Evolutionary conservation across 1,140 invertebrate species (phyloP), one percentile per base, ranked within the genome.

Genomic region (Sarcophaga bullata): DNA sequence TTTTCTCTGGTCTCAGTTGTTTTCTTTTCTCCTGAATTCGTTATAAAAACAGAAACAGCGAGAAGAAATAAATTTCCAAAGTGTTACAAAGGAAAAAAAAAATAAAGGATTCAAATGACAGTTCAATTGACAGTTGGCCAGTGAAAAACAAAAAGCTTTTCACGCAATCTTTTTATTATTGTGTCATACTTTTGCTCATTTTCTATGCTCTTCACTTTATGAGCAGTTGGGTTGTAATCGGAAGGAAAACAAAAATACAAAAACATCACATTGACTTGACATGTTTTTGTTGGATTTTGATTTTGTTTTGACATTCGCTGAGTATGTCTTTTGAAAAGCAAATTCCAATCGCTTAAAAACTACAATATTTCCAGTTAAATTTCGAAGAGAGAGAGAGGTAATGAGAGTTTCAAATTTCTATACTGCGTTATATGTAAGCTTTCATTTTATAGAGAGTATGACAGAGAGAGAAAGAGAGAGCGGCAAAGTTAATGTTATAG

Each of bases 41-140:
- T 58, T 68, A 25, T 68, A 25, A 68, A 68, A 68, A 68, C 62
- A 68, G 62, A 68, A 68, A 68, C 62, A 68, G 62, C 62, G 17
- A 68, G 62, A 68, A 68, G 17, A 17, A 68, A 25, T 52, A 52
- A 10, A 9, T 52, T 52, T 68, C 62, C 6, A 9, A 17, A 7
- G 62, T 19, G 54, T 58, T 37, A 37, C 25, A 37, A 37, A 2
- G 25, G 25, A 1, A 37, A 37, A 37, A 4, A 58, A n/a, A 68
- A 68, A 68, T n/a, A n/a, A 68, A 68, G 62, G n/a, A 68, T 68
- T 19, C 62, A 68, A 68, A 17, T 68, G 62, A 68, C 62, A 68
- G 62, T 68, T 68, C 62, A 68, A 19, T 68, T 68, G 62, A 68
- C 62, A 68, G 62, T 68, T 68, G 62, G 62, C n/a, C 6, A 68